Percentiles rank a stretch among this genome's conserved stretches.
phyloP scores from a whole-genome alignment of 2,888 invertebrate genomes.

The Napeogenes sylphis region DNA sequence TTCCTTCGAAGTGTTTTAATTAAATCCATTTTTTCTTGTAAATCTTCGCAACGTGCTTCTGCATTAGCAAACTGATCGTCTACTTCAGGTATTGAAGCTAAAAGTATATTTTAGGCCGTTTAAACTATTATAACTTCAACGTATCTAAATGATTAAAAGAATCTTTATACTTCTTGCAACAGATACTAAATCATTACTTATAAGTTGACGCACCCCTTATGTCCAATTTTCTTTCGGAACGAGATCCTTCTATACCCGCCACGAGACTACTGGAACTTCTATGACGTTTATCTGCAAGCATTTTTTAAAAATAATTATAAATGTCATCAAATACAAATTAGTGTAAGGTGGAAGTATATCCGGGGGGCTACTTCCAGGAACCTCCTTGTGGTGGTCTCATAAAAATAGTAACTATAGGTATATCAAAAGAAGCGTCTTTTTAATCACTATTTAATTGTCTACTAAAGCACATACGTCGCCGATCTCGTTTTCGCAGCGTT shows the following conservation, averaged over 20 bases:
- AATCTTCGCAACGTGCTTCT: conserved; percentile 60
- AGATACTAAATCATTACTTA: background rate
- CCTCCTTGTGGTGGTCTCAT: too few relatives aligned
- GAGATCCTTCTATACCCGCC: conserved; percentile 56
- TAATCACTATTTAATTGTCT: too few relatives aligned
- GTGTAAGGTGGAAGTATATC: too few relatives aligned
- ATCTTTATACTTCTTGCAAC: too few relatives aligned
- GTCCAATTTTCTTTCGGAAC: conserved; percentile 64
- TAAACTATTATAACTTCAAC: background rate
- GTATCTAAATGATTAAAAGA: conserved; percentile 1
- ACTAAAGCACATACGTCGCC: too few relatives aligned
- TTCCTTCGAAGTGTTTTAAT: conserved; percentile 62
- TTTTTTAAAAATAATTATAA: background rate
- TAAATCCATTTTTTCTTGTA: conserved; percentile 64
- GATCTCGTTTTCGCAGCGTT: too few relatives aligned
- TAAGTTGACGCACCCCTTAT: conserved; percentile 45
- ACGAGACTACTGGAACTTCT: conserved; percentile 67
- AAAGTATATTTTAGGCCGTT: conserved; percentile 20
- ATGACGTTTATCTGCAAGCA: conserved; percentile 63
- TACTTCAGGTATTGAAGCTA: conserved; percentile 61
- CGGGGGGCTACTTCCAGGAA: too few relatives aligned
- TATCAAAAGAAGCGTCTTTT: too few relatives aligned
- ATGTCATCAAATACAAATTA: too few relatives aligned
- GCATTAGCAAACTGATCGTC: conserved; percentile 63
- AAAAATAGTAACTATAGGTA: too few relatives aligned